Conservation (phyloP, 2,113 vertebrate genomes). For the Sorex fumeus region DNA sequence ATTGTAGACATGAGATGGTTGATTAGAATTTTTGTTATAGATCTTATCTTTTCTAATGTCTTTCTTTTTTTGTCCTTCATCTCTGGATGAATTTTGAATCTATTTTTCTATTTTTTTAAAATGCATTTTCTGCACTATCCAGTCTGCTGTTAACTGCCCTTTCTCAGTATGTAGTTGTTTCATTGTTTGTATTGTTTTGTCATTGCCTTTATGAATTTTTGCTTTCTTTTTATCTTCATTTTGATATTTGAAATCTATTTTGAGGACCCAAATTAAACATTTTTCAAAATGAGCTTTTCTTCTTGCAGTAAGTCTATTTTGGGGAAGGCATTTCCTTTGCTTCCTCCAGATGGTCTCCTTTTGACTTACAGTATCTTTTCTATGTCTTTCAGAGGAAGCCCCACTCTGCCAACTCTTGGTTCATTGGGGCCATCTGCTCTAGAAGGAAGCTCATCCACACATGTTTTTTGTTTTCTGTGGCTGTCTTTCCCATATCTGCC, state of each 20-base stretch:
- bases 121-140: slow-evolving; percentile 33
- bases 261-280: slow-evolving; percentile 60
- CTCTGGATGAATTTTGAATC: slow-evolving; percentile 38
- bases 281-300: slow-evolving; percentile 68
- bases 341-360: slow-evolving; percentile 76
- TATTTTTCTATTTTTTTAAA: neutral
- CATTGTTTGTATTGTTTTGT: slow-evolving; percentile 25
- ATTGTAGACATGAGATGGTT: neutral
- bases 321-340: slow-evolving; percentile 71
- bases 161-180: slow-evolving; percentile 29
- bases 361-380: slow-evolving; percentile 72
- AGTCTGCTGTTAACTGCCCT: slow-evolving; percentile 40
- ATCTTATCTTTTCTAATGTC: slow-evolving; percentile 37
- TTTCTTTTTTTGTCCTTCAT: neutral
- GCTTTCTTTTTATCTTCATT: slow-evolving; percentile 49
- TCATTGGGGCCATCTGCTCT: slow-evolving; percentile 71
- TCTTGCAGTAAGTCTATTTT: slow-evolving; percentile 73
- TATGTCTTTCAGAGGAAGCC: slow-evolving; percentile 71
- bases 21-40: neutral
- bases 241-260: slow-evolving; percentile 63
- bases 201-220: slow-evolving; percentile 49
- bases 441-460: slow-evolving; percentile 58
- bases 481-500: slow-evolving; percentile 32
- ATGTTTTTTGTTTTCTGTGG: slow-evolving; percentile 60
- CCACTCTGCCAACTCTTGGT: slow-evolving; percentile 60